Percentiles rank a stretch among this genome's conserved stretches.
These are phyloP conservation scores for Phrynocephalus forsythii DNA, from an alignment of 2,797 vertebrate species.

Conservation along the genomic window DNA sequence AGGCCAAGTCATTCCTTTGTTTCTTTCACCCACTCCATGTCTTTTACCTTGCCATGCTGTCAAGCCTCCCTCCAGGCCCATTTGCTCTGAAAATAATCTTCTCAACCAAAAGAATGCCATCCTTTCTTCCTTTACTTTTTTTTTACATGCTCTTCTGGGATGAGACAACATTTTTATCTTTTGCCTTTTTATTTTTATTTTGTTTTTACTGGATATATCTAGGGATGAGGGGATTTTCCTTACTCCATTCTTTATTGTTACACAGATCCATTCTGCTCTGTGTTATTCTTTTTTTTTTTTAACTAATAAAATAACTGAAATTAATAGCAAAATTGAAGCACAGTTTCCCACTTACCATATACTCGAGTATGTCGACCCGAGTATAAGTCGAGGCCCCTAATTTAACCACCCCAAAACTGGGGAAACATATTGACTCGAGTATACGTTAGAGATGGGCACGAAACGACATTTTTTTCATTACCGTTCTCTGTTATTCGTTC, in stretches of 20 bases:
- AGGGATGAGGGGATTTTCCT: not conserved
- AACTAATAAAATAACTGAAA: not conserved
- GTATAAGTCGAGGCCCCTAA: too few species aligned
- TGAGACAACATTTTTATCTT: too few species aligned
- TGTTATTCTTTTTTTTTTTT: not conserved
- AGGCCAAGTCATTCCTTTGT: slow-evolving; percentile 20
- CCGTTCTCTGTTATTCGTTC: too few species aligned
- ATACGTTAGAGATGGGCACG: too few species aligned
- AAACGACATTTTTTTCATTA: too few species aligned
- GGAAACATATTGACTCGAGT: too few species aligned
- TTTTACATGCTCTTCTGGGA: not conserved
- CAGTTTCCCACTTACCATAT: too few species aligned
- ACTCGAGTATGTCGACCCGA: too few species aligned
- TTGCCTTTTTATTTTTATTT: too few species aligned
- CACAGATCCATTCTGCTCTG: not conserved
- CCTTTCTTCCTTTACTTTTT: too few species aligned
- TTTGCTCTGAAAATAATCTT: not conserved
- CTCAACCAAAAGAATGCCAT: not conserved
- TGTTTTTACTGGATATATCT: too few species aligned
- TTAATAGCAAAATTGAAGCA: not conserved
- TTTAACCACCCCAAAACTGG: too few species aligned
- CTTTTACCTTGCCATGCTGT: not conserved
- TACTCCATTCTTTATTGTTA: not conserved
- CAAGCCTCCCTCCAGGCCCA: not conserved
- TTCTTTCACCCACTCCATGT: slow-evolving; percentile 3